A percentile compares a stretch with the other conserved stretches of the same genome.
Evolutionary conservation across 2,888 invertebrate genomes (phyloP).

Genomic region (Resseliella maxima): DNA sequence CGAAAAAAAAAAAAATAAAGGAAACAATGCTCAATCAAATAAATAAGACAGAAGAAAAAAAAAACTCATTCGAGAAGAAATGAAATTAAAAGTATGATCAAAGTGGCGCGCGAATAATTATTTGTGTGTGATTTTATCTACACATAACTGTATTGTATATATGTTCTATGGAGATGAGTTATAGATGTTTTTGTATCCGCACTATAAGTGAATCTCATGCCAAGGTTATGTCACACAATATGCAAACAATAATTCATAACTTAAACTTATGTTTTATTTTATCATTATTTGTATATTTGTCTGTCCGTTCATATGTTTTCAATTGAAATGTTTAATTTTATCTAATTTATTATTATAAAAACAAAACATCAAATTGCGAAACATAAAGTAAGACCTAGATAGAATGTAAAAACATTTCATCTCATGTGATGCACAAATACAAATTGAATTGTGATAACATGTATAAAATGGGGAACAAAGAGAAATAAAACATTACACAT

Average conservation of each 20-base stretch:
- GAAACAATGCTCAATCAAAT: background rate
- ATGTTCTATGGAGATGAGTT: background rate
- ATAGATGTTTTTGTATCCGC: background rate
- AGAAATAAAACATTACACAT: too few species aligned
- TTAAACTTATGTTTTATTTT: background rate
- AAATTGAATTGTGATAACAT: too few species aligned
- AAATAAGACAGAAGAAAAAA: background rate
- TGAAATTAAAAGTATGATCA: background rate
- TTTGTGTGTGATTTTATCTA: background rate
- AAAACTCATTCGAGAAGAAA: background rate
- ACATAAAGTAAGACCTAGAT: too few species aligned
- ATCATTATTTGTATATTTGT: background rate
- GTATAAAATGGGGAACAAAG: too few species aligned
- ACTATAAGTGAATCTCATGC: slow-evolving; percentile 10
- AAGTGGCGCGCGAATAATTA: background rate
- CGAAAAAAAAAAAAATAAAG: background rate
- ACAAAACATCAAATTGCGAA: too few species aligned
- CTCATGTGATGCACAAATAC: too few species aligned
- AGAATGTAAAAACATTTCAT: too few species aligned
- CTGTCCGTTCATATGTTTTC: background rate
- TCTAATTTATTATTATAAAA: background rate
- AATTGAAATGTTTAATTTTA: background rate
- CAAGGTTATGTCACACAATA: slow-evolving; percentile 29
- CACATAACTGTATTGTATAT: background rate
- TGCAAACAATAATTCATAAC: background rate